Percentiles rank a stretch among this genome's conserved stretches.
Conservation (phyloP, 2,888 invertebrate genomes). For the Pollenia griseotomentosa region DNA sequence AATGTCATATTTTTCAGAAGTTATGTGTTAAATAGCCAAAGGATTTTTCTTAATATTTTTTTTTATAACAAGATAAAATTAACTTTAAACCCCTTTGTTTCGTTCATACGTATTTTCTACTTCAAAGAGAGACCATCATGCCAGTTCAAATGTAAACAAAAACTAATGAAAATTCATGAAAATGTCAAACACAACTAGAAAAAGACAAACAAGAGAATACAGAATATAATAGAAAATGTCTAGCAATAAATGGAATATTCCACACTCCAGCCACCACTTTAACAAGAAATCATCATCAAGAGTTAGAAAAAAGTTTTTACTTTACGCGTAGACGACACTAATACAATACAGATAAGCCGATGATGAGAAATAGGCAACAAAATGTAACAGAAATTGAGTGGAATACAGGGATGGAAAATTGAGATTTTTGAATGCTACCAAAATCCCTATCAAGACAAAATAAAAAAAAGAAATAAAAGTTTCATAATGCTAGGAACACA, state of each 20-base stretch:
- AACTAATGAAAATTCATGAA: conserved; percentile 38
- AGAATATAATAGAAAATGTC: conserved; percentile 2
- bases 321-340: background rate
- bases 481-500: no score
- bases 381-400: conserved; percentile 30
- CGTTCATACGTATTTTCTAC: background rate
- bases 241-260: conserved; percentile 43
- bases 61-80: conserved; percentile 1
- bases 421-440: background rate
- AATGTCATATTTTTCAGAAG: no score
- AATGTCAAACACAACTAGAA: conserved; percentile 33
- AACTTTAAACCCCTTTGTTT: conserved; percentile 11
- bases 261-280: conserved; percentile 32
- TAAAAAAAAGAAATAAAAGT: no score
- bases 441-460: background rate
- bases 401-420: background rate
- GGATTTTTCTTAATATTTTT: no score
- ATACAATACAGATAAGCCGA: conserved; percentile 3
- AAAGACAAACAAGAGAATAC: conserved; percentile 14
- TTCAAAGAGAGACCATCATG: background rate
- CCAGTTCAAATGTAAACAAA: conserved; percentile 35
- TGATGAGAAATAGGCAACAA: conserved; percentile 15
- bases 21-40: no score
- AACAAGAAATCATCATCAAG: conserved; percentile 21
- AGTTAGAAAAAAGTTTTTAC: background rate